Evolutionary conservation across 2,797 vertebrate species (phyloP).

Genomic region (Macropus fuliginosus): DNA sequence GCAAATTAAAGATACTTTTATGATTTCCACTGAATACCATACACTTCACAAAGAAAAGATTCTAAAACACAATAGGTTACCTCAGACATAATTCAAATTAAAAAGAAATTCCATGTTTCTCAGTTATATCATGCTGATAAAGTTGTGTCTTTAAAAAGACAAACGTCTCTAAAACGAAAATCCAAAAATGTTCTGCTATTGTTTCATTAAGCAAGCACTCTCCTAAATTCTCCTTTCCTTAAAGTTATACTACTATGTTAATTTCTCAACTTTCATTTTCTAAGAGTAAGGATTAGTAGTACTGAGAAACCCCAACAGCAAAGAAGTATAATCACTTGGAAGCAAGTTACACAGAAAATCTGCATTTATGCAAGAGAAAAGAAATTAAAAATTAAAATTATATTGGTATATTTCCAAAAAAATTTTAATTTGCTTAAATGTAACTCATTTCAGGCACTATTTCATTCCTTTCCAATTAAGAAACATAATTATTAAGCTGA

Average conservation of each 20-base stretch:
- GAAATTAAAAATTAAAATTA: background rate
- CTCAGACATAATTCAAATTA: slow-evolving; percentile 43
- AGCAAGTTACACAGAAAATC: fast-evolving
- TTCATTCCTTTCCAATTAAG: background rate
- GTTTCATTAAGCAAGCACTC: background rate
- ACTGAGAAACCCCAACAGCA: background rate
- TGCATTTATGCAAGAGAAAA: background rate
- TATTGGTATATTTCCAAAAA: background rate
- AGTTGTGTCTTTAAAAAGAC: background rate
- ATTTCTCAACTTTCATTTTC: background rate
- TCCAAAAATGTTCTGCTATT: background rate
- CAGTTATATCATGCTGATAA: slow-evolving; percentile 26
- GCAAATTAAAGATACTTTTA: slow-evolving; percentile 74
- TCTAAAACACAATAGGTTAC: slow-evolving; percentile 67
- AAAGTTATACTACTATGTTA: background rate
- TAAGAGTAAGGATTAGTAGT: background rate
- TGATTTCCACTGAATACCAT: background rate
- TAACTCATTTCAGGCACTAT: background rate
- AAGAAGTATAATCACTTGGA: background rate
- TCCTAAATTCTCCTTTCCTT: background rate
- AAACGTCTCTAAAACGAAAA: background rate
- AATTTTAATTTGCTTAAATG: background rate
- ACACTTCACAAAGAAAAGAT: slow-evolving; percentile 72
- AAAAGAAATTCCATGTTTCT: slow-evolving; percentile 56
- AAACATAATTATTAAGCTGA: background rate